Evolutionary conservation across 2,113 vertebrate genomes (phyloP).

Genomic region (Chaenogobius annularis): DNA sequence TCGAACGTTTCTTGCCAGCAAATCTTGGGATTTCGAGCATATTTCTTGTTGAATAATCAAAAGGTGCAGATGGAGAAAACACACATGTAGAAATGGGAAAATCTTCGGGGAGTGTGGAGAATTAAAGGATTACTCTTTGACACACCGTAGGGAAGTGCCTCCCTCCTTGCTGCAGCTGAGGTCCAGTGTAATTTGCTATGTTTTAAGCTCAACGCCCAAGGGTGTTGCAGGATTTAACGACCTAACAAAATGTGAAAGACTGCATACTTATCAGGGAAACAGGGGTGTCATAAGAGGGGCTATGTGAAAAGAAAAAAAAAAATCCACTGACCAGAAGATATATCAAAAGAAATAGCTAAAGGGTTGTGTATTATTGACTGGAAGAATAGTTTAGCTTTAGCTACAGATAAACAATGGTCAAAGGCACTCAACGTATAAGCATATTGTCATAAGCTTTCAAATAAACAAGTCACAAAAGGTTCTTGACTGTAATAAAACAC

Average conservation of each 20-base stretch:
- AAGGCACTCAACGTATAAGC: too few relatives aligned
- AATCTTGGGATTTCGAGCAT: slow-evolving; percentile 6
- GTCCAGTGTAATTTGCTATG: slow-evolving; percentile 50
- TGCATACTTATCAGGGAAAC: slow-evolving; percentile 26
- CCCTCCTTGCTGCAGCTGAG: slow-evolving; percentile 37
- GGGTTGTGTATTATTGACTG: background rate
- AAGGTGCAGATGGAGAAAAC: slow-evolving; percentile 22
- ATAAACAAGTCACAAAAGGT: too few relatives aligned
- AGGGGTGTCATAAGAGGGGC: background rate
- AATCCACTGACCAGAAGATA: background rate
- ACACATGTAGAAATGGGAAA: slow-evolving; percentile 24
- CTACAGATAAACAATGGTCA: background rate
- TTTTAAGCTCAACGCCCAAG: slow-evolving; percentile 49
- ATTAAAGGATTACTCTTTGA: slow-evolving; percentile 55
- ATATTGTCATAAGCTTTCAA: too few relatives aligned
- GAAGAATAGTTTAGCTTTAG: background rate
- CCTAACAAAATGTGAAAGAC: slow-evolving; percentile 39
- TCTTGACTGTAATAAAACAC: too few relatives aligned
- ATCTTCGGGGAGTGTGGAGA: slow-evolving; percentile 39
- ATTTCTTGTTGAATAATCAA: slow-evolving; percentile 19
- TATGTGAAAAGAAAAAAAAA: background rate
- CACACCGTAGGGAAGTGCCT: slow-evolving; percentile 25
- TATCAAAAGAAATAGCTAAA: background rate
- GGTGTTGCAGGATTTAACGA: slow-evolving; percentile 49
- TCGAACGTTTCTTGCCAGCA: background rate